phyloP scores from a whole-genome alignment of 2,888 invertebrate species.

The Drosophila kambysellisi region DNA sequence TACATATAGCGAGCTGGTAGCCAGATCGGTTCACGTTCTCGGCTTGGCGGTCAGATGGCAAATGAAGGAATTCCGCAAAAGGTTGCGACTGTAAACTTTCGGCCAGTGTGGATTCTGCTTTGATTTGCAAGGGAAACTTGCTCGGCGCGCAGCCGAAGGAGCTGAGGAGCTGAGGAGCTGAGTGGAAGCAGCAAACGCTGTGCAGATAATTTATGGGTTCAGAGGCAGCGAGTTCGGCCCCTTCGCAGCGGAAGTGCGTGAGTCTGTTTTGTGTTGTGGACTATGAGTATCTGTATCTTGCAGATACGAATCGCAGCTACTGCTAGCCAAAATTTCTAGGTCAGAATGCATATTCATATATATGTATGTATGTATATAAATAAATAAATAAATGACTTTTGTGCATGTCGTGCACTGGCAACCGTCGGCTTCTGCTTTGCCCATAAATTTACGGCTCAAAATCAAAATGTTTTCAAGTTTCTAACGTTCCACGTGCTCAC shows the following conservation, averaged over 20 bases:
- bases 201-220: conserved; percentile 72
- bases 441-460: conserved; percentile 71
- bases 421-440: conserved; percentile 62
- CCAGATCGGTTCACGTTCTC: conserved; percentile 50
- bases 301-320: conserved; percentile 72
- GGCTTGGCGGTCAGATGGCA: conserved; percentile 50
- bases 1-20: conserved; percentile 20
- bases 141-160: conserved; percentile 4
- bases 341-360: conserved; percentile 40
- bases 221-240: conserved; percentile 41
- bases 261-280: conserved; percentile 18
- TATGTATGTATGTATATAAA: conserved; percentile 4
- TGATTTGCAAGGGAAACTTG: conserved; percentile 33
- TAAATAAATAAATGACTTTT: conserved; percentile 74
- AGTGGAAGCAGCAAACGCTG: conserved; percentile 50
- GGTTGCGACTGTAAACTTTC: conserved; percentile 46
- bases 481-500: conserved; percentile 32
- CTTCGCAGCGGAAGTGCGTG: conserved; percentile 73
- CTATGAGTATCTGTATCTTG: conserved; percentile 57
- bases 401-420: conserved; percentile 67
- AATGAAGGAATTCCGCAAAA: conserved; percentile 56
- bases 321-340: conserved; percentile 58
- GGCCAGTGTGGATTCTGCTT: conserved; percentile 30
- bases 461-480: conserved; percentile 48
- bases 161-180: conserved; percentile 27